These are phyloP conservation scores for Eilema caniola DNA, from an alignment of 2,888 invertebrate species.

Conservation along the genomic window DNA sequence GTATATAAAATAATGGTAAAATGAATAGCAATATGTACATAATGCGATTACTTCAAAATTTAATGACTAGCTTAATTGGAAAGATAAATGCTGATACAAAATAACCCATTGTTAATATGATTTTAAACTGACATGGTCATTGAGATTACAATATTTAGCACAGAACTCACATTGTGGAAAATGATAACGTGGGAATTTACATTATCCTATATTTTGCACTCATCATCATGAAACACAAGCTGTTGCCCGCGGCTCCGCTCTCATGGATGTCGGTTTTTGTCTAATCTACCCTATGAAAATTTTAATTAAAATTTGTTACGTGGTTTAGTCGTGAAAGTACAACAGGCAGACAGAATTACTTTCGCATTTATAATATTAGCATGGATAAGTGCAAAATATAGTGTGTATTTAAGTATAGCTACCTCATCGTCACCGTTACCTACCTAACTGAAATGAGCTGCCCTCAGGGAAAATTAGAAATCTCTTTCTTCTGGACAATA, in stretches of 20 bases:
- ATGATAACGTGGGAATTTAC: background rate
- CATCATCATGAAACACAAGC: too few species aligned
- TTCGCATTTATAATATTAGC: too few species aligned
- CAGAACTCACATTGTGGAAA: background rate
- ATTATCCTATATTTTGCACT: background rate
- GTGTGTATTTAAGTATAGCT: too few species aligned
- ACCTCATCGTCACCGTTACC: slow-evolving; percentile 32
- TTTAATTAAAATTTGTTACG: too few species aligned
- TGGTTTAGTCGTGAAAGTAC: too few species aligned
- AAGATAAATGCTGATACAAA: background rate
- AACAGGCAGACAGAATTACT: too few species aligned
- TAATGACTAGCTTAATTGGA: background rate
- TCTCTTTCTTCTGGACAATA: slow-evolving; percentile 84
- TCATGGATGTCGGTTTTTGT: too few species aligned
- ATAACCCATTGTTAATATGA: background rate
- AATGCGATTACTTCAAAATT: background rate
- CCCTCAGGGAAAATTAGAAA: slow-evolving; percentile 87
- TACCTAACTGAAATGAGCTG: slow-evolving; percentile 88
- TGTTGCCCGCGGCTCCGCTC: too few species aligned
- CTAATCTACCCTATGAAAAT: too few species aligned
- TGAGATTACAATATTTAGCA: background rate
- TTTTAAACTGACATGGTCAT: background rate
- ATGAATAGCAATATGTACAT: background rate
- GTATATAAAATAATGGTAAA: background rate
- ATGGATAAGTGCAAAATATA: too few species aligned